Base-by-base conservation (phyloP, 2,797 vertebrate species). In the Lemur catta region DNA sequence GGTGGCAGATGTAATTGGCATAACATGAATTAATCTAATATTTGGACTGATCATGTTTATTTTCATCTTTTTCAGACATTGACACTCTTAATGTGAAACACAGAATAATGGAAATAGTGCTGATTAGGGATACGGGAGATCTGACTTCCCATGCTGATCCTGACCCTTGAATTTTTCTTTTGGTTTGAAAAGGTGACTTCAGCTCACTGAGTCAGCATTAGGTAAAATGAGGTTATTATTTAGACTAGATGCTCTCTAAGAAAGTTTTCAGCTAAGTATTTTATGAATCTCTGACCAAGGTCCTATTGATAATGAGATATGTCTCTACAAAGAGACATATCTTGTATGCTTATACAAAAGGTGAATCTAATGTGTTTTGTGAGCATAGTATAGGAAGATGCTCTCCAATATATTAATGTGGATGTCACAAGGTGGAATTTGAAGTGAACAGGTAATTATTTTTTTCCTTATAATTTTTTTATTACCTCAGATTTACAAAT, bases 11-110 rank as follows among this genome's bases (percentile, higher is more conserved):
- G 86, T 96, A 97, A 97, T 89, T 97, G 91, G 75, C 50, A 33
- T 87, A 84, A 93, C 94, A 97, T 35, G 95, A 98, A 96, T 98
- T 97, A 97, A 69, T 95, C 78, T 93, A 90, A 79, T 79, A 84
- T 15, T 86, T 82, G 97, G 95, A 79, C 50, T 97, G 84, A 96
- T 97, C 18, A 14, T 84, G 86, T 94, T 96, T 96, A 97, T 96
- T 94, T 84, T 89, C 75, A 71, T 96, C 71, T 88, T 92, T 35
- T 93, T 81, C 93, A 92, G 93, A 95, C 22, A 82, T 17, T 84
- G 63, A 88, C 57, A 79, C 63, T 88, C 92, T 90, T 43, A 18
- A 18, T 33, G 15, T 82, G 41, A 87, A 80, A 89, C 75, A n/a
- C 6, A 24, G 28, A 52, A 30, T 89, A n/a, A n/a, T 28, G 86